A percentile compares a stretch with the other conserved stretches of the same genome.
These are phyloP conservation scores for Tangara arthus DNA, from an alignment of 2,797 vertebrate genomes.

Conservation along the genomic window DNA sequence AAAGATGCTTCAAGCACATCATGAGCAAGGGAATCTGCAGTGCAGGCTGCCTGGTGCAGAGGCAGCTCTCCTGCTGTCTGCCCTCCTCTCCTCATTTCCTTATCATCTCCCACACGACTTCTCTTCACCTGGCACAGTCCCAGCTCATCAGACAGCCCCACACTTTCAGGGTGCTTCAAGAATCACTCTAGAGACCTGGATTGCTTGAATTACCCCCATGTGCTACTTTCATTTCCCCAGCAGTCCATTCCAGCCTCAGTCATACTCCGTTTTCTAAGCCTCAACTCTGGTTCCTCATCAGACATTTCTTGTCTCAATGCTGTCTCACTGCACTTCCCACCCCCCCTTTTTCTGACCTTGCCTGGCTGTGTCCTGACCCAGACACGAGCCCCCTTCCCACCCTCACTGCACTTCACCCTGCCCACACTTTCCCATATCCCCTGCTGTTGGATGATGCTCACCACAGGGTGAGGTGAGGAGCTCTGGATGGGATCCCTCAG, in stretches of 20 bases:
- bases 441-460: not conserved
- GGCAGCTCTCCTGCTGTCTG: not conserved
- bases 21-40: not conserved
- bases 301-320: not conserved
- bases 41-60: not conserved
- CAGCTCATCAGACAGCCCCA: not conserved
- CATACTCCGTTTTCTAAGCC: not conserved
- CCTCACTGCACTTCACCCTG: not conserved
- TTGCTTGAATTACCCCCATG: not conserved
- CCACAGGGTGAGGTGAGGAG: not conserved
- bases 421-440: not conserved
- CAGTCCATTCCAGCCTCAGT: not conserved
- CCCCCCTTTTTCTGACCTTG: not conserved
- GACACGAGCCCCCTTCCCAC: not conserved
- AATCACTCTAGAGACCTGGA: not conserved
- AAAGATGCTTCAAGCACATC: not conserved
- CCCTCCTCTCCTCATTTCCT: not conserved
- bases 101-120: not conserved
- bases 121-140: not conserved
- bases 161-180: not conserved
- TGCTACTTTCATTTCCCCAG: not conserved
- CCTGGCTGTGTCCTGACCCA: not conserved
- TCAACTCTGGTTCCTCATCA: not conserved
- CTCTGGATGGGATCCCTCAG: not conserved
- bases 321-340: not conserved